phyloP scores from a whole-genome alignment of 2,888 invertebrate species.

The Drosophila robusta region DNA sequence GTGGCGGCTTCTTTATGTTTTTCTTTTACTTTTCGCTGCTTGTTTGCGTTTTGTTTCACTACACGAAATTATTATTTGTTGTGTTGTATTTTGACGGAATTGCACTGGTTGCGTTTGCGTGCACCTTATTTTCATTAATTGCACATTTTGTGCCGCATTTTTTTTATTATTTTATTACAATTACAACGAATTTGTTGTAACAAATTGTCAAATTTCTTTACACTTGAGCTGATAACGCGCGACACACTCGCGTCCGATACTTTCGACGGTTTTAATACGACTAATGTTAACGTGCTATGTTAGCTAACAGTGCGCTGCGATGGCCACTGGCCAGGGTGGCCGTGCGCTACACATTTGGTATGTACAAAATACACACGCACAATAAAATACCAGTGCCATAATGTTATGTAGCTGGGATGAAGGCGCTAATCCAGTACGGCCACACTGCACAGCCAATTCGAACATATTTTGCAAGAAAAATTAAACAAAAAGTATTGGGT shows the following conservation, averaged over 20 bases:
- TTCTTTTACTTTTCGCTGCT: slow-evolving; percentile 51
- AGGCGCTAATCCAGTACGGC: background rate
- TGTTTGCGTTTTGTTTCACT: slow-evolving; percentile 50
- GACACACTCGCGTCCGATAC: slow-evolving; percentile 44
- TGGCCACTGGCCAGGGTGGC: slow-evolving; percentile 19
- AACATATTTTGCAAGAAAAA: slow-evolving; percentile 56
- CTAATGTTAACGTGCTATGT: slow-evolving; percentile 42
- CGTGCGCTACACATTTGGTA: background rate
- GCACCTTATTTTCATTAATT: slow-evolving; percentile 45
- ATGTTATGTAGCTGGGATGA: slow-evolving; percentile 1
- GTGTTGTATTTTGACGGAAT: slow-evolving; percentile 12
- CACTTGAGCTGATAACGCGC: slow-evolving; percentile 54
- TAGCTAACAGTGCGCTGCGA: slow-evolving; percentile 38
- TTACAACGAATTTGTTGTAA: slow-evolving; percentile 57
- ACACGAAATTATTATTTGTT: slow-evolving; percentile 31
- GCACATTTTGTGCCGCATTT: slow-evolving; percentile 33
- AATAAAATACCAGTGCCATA: slow-evolving; percentile 9
- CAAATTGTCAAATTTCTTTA: slow-evolving; percentile 67
- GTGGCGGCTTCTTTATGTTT: slow-evolving; percentile 65
- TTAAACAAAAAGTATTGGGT: slow-evolving; percentile 46
- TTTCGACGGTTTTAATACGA: slow-evolving; percentile 49
- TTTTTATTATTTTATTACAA: slow-evolving; percentile 20
- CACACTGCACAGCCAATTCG: slow-evolving; percentile 41
- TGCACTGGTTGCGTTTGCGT: slow-evolving; percentile 25
- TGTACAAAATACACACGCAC: slow-evolving; percentile 2